phyloP scores from a whole-genome alignment of 2,113 vertebrate genomes.

The Pongo pygmaeus region DNA sequence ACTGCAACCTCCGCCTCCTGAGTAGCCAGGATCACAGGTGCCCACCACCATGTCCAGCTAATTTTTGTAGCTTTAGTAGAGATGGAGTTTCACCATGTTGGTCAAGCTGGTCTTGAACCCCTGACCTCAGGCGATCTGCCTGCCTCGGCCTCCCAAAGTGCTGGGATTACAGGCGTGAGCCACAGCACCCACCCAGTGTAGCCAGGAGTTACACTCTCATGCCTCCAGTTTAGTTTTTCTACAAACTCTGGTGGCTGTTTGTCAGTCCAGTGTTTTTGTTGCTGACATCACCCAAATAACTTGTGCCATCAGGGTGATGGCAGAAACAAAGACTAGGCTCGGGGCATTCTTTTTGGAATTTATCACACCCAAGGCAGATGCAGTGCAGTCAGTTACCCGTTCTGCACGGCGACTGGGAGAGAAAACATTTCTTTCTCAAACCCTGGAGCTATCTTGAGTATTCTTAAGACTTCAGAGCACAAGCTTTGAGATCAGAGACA shows the following conservation, averaged over 20 bases:
- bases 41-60: no score
- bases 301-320: neutral
- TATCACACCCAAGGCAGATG: neutral
- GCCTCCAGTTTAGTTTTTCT: neutral
- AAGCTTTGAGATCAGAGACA: neutral
- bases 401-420: accelerated
- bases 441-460: neutral
- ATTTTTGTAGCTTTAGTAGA: no score
- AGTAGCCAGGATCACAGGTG: no score
- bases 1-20: no score
- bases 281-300: neutral
- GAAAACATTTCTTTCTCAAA: neutral
- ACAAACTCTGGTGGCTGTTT: neutral
- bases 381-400: no score
- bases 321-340: neutral
- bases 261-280: neutral
- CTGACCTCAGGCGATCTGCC: no score
- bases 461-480: neutral
- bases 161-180: no score
- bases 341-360: neutral
- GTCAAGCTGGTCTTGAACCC: no score
- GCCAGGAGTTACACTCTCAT: neutral
- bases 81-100: no score
- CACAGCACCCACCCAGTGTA: no score
- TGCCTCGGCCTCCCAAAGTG: no score